A percentile compares a stretch with the other conserved stretches of the same genome.
These are phyloP conservation scores for Pelusios castaneus DNA, from an alignment of 2,113 vertebrate species.

Conservation along the genomic window DNA sequence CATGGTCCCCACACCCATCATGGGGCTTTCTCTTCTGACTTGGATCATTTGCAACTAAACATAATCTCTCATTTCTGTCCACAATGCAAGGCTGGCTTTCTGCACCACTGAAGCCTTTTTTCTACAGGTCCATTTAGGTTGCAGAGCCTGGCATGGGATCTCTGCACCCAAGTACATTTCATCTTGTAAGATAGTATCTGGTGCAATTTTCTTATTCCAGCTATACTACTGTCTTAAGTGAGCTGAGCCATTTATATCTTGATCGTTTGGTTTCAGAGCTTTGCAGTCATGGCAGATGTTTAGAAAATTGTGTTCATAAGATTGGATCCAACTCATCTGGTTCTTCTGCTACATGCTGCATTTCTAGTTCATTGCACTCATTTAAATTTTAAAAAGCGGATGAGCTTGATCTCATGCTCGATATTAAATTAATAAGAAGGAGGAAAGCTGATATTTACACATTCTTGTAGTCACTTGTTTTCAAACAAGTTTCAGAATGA, in stretches of 20 bases:
- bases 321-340: conserved; percentile 52
- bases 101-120: not conserved
- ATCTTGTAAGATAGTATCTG: not conserved
- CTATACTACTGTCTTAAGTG: not conserved
- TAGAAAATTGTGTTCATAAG: conserved; percentile 59
- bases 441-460: not conserved
- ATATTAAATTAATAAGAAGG: conserved; percentile 13
- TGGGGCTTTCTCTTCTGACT: not conserved
- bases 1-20: not conserved
- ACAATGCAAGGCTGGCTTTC: not conserved
- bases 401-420: conserved; percentile 18
- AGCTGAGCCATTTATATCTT: conserved; percentile 22
- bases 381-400: conserved; percentile 52
- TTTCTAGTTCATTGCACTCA: conserved; percentile 52
- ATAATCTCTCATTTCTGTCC: not conserved
- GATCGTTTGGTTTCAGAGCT: conserved; percentile 14
- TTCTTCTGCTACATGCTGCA: conserved; percentile 37
- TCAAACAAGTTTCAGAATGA: conserved; percentile 8
- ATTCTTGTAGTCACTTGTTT: not conserved
- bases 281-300: conserved; percentile 39
- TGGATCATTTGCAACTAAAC: not conserved
- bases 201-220: not conserved
- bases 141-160: not conserved
- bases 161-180: not conserved
- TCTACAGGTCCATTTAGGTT: not conserved